Conservation (phyloP, 2,888 invertebrate species). For the Nymphalis polychloros region DNA sequence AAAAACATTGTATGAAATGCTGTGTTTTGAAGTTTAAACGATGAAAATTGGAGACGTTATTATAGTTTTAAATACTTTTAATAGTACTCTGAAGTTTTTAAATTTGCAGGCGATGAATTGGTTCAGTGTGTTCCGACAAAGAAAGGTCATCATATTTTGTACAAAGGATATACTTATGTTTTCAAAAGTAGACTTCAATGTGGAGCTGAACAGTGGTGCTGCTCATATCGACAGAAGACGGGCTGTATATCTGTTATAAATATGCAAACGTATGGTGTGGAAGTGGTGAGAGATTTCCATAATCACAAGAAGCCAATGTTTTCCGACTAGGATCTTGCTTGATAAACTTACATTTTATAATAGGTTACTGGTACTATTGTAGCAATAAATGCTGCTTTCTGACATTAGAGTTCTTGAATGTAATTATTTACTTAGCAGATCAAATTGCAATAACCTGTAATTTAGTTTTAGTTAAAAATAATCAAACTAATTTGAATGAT, state of each 20-base stretch:
- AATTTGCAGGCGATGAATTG: conserved; percentile 69
- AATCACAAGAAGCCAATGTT: conserved; percentile 76
- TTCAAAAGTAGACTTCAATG: conserved; percentile 73
- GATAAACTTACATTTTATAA: background rate
- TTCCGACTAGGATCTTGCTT: conserved; percentile 48
- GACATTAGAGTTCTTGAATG: too few relatives aligned
- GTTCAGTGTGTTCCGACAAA: conserved; percentile 75
- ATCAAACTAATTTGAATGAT: too few relatives aligned
- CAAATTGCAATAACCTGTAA: too few relatives aligned
- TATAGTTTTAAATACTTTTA: conserved; percentile 18
- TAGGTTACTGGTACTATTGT: too few relatives aligned
- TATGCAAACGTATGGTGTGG: conserved; percentile 72
- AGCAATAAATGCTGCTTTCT: too few relatives aligned
- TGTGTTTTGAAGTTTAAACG: conserved; percentile 31
- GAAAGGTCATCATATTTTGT: conserved; percentile 73
- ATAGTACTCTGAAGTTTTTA: conserved; percentile 36
- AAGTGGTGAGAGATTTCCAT: conserved; percentile 73
- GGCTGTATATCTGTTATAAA: conserved; percentile 76
- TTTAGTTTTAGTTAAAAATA: too few relatives aligned
- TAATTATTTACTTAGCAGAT: too few relatives aligned
- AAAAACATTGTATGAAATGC: conserved; percentile 22
- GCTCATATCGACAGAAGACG: conserved; percentile 73
- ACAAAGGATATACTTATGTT: conserved; percentile 74
- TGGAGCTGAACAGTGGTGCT: conserved; percentile 76
- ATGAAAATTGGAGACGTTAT: background rate